Base-by-base conservation (phyloP, 2,797 vertebrate species). In the Nyctalus aviator region DNA sequence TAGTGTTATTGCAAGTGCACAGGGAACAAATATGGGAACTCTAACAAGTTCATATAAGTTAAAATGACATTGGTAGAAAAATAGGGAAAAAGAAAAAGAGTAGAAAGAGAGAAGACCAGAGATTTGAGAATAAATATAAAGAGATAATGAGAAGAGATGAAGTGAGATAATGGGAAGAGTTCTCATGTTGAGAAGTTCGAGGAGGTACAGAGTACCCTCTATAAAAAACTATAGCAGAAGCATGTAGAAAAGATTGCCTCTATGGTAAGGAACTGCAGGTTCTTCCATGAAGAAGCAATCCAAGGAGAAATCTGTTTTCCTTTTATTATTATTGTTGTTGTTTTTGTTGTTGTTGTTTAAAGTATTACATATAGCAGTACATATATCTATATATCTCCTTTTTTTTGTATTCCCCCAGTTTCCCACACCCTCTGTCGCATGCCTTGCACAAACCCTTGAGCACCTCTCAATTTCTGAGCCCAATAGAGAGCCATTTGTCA, bases 61-160 rank as follows among this genome's bases (percentile, higher is more conserved):
- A 77, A 93, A 87, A 77, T 91, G 14, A 82, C 10, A 77, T 85
- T 32, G 27, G 14, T 57, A 85, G 91, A 90, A 30, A 75, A 90
- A 85, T 50, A 86, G 50, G 44, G 50, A 71, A 76, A 46, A 64
- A 64, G 69, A 69, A 55, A 62, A 62, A 64, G 25, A 87, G 27
- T 41, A 57, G 57, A 86, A 82, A 69, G 10, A 14, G 64, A 64
- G 59, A 55, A 69, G 46, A 5, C 12, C 37, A 82, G 30, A 77
- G 30, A 53, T 53, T 12, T 71, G n/a, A 88, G 30, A 9, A 92
- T 20, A 13, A 92, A 20, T 44, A 73, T 68, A 73, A 81, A 91
- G 73, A 79, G 76, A 78, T 35, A 85, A 77, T 57, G 5, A 66
- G 59, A 92, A 84, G 30, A 37, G 64, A 44, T 44, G 11, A 44